Evolutionary conservation across 2,113 vertebrate species (phyloP), one percentile per base, ranked within the genome.

Genomic region (Proterorhinus semilunaris): DNA sequence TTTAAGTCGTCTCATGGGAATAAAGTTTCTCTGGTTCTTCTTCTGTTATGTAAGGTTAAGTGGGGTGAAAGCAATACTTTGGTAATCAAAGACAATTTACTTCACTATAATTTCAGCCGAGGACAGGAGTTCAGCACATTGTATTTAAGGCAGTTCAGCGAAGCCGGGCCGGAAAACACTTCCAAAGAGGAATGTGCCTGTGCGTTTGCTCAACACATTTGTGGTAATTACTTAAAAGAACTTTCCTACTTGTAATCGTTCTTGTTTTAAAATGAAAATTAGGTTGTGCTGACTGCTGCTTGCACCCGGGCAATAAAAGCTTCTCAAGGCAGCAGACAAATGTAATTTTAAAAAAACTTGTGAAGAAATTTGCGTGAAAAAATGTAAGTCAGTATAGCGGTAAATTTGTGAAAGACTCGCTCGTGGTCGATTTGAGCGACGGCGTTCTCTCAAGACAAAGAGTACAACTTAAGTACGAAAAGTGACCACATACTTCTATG

Each of bases 1-100:
- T 65, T 53, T 59, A 48, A 65, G 17, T 66, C 6, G 66, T 54
- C 21, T 10, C 54, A 15, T 36, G 46, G 64, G 36, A 50, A 61
- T 65, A 58, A 52, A 70, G 46, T 66, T 75, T 27, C 50, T 43
- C 50, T 58, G 42, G 58, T 69, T 76, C 81, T 58, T 73, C 44
- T 82, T 45, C 69, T 73, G 61, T 85, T 80, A 88, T 85, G 83
- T 86, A 73, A 81, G 85, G 84, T 88, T 90, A 90, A 89, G 79
- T 85, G 84, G 83, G 85, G 82, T 87, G 82, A 88, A 85, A 87
- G 86, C 86, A 89, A 87, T 89, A 84, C 81, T 82, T 87, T 79
- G 64, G 67, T 88, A 89, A 88, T 87, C 82, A 88, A 76, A 89
- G 79, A 83, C 81, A 83, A 84, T 85, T 88, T 84, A 86, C 59